These are phyloP conservation scores for Cettia cetti DNA, from an alignment of 2,113 vertebrate genomes.

Conservation along the genomic window DNA sequence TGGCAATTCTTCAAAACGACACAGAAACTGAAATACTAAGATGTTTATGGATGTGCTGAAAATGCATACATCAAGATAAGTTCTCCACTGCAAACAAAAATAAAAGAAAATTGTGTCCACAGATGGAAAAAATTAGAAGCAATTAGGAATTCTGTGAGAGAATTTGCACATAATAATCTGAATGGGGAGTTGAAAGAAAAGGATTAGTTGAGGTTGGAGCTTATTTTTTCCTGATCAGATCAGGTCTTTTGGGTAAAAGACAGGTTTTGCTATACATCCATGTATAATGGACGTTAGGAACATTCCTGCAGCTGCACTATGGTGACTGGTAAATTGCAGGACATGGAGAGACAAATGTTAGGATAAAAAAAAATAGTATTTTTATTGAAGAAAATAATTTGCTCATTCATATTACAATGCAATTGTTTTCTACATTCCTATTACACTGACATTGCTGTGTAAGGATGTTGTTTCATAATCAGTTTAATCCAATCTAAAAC, in stretches of 20 bases:
- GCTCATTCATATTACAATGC: neutral
- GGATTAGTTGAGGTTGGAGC: neutral
- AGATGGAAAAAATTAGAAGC: neutral
- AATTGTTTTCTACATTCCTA: neutral
- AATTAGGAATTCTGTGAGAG: neutral
- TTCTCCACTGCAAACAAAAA: neutral
- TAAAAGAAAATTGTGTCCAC: neutral
- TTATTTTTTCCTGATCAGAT: neutral
- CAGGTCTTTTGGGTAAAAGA: neutral
- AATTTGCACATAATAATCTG: neutral
- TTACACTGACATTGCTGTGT: neutral
- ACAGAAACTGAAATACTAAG: neutral
- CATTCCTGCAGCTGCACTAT: neutral
- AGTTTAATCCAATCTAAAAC: neutral
- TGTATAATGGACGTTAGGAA: neutral
- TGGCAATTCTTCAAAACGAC: neutral
- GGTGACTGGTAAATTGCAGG: neutral
- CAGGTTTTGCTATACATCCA: neutral
- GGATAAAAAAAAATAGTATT: neutral
- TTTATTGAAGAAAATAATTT: neutral
- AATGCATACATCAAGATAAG: neutral
- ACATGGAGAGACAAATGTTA: neutral
- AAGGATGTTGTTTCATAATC: neutral
- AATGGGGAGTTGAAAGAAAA: neutral
- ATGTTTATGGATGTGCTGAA: neutral